Conservation (phyloP, 2,113 vertebrate genomes). For the Pardalotus punctatus region DNA sequence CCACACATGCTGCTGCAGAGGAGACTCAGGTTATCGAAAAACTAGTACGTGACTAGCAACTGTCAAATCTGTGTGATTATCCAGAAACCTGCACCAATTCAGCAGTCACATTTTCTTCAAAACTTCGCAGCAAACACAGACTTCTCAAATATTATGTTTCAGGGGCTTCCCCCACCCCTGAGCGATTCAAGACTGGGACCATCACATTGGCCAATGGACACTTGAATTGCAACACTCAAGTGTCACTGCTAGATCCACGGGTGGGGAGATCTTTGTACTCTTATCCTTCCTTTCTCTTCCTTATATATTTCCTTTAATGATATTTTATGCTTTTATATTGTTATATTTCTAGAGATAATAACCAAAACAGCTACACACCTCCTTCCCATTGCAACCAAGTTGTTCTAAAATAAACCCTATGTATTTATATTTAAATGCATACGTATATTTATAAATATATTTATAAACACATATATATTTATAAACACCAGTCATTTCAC, state of each 20-base stretch:
- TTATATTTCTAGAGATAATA: background rate
- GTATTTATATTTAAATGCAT: background rate
- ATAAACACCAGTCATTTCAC: background rate
- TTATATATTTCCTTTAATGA: background rate
- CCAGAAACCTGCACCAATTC: background rate
- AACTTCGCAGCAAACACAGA: background rate
- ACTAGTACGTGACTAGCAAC: no score
- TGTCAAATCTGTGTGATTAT: background rate
- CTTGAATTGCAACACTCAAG: background rate
- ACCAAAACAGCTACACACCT: no score
- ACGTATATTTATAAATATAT: background rate
- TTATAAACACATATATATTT: background rate
- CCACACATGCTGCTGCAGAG: background rate
- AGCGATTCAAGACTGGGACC: fast-evolving
- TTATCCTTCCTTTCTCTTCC: background rate
- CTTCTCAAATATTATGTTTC: background rate
- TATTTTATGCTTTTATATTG: background rate
- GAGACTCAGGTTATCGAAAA: background rate
- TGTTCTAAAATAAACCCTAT: background rate
- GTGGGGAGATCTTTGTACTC: background rate
- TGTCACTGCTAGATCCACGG: fast-evolving
- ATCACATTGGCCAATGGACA: background rate
- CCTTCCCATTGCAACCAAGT: background rate
- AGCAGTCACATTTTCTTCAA: background rate
- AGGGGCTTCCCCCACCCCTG: background rate